Conservation (phyloP, 2,113 vertebrate genomes). For the human region GRCh38 chr1:157988501-157989000, state of each 20-base stretch:
- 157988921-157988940: slow-evolving; percentile 25
- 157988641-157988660: not conserved
- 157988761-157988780: not conserved
- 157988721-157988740: not conserved
- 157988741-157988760: not conserved
- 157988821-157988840: not conserved
- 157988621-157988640: not conserved
- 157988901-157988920: not conserved
- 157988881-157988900: not conserved
- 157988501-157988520: not conserved
- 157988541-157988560: not conserved
- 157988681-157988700: not conserved
- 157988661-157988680: not conserved
- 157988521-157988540: not conserved
- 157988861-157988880: not conserved
- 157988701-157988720: not conserved
- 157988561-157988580: not conserved
- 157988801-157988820: not conserved
- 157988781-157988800: not conserved
- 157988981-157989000: not conserved
- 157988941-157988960: slow-evolving; percentile 19
- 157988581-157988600: not conserved
- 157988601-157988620: not conserved
- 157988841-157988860: not conserved
- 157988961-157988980: not conserved